Conservation (phyloP, 37 sponge, comb jelly and placozoan genomes). For the Hormiphora californensis region DNA sequence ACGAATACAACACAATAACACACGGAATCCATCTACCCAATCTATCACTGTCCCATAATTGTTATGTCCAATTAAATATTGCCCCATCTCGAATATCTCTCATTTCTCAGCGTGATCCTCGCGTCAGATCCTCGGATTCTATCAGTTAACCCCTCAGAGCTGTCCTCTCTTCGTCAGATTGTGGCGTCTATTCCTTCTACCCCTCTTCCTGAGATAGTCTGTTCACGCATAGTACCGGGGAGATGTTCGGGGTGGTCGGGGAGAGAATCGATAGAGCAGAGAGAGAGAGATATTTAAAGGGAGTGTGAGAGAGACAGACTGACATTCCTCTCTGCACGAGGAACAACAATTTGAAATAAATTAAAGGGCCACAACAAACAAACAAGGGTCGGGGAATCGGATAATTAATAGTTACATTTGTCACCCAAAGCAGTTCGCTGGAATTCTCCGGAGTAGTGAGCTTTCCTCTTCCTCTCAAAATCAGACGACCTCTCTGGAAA, state of each 20-base stretch:
- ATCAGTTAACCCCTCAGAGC: not conserved
- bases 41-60: too few species aligned
- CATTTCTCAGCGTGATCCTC: too few species aligned
- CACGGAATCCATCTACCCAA: too few species aligned
- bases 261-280: not conserved
- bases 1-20: too few species aligned
- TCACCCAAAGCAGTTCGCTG: not conserved
- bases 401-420: constrained; percentile 6
- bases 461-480: constrained; percentile 42
- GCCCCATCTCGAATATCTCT: too few species aligned
- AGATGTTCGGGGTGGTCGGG: not conserved
- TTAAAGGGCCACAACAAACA: not conserved
- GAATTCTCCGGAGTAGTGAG: constrained; percentile 45
- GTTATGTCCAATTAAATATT: too few species aligned
- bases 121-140: not conserved
- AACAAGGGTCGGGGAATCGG: not conserved
- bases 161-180: not conserved
- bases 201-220: constrained; percentile 49
- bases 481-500: constrained; percentile 31
- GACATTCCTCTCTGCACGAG: not conserved
- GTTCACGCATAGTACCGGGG: not conserved
- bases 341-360: not conserved
- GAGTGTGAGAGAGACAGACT: not conserved
- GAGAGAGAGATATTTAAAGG: not conserved
- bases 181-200: not conserved